Conservation (phyloP, 2,888 invertebrate genomes). For the Epiperipatus broadwayi region DNA sequence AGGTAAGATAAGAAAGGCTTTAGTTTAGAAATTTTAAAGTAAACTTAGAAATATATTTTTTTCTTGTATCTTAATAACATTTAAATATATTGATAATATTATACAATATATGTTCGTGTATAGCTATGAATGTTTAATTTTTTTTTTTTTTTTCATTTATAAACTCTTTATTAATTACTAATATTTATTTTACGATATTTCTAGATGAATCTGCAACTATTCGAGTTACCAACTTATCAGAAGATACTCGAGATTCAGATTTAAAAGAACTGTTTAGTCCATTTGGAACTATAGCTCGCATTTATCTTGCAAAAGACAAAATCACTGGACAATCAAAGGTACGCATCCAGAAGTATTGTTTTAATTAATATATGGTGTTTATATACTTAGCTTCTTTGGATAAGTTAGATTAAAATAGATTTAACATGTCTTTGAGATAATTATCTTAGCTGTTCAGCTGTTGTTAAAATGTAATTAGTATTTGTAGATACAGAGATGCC, state of each 20-base stretch:
- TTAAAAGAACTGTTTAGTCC: slow-evolving; percentile 83
- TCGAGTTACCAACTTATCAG: slow-evolving; percentile 88
- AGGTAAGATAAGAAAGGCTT: too few species aligned
- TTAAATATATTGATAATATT: background rate
- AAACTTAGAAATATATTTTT: too few species aligned
- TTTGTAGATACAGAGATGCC: too few species aligned
- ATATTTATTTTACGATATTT: background rate
- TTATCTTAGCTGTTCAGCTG: too few species aligned
- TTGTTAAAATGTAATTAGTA: too few species aligned
- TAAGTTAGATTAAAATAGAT: background rate
- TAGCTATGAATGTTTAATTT: too few species aligned
- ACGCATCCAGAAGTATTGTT: slow-evolving; percentile 8
- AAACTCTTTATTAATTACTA: too few species aligned
- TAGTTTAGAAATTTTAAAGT: too few species aligned
- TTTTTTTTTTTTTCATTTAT: too few species aligned
- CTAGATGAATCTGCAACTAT: slow-evolving; percentile 60
- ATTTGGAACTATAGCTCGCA: slow-evolving; percentile 77
- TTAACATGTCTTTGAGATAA: too few species aligned
- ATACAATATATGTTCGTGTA: too few species aligned
- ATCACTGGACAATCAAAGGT: slow-evolving; percentile 35
- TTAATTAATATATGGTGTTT: background rate
- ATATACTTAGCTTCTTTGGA: background rate
- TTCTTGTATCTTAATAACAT: background rate
- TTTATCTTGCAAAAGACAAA: slow-evolving; percentile 83
- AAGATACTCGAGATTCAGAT: slow-evolving; percentile 77